These are phyloP conservation scores for Petrophora chlorosata DNA, from an alignment of 2,888 invertebrate genomes.

Conservation along the genomic window DNA sequence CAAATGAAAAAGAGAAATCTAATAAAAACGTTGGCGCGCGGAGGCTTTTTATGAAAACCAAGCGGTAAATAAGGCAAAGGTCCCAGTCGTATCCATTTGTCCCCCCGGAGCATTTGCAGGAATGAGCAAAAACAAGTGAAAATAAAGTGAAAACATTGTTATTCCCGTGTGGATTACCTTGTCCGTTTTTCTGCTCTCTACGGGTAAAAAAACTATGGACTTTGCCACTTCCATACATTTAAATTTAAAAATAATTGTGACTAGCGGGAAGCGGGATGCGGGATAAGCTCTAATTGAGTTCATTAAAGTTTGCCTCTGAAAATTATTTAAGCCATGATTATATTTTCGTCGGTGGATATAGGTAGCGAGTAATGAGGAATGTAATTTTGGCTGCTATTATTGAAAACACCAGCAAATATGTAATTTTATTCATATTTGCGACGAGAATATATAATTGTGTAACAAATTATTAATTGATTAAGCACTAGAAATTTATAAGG, in stretches of 20 bases:
- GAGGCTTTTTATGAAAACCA: slow-evolving; percentile 53
- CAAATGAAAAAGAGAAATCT: slow-evolving; percentile 35
- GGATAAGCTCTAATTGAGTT: slow-evolving; percentile 53
- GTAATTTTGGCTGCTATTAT: slow-evolving; percentile 25
- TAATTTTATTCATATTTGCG: too few species aligned
- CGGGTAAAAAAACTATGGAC: slow-evolving; percentile 57
- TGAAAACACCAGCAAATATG: not conserved
- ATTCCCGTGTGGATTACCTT: slow-evolving; percentile 74
- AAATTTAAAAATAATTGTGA: slow-evolving; percentile 57
- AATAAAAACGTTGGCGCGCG: slow-evolving; percentile 47
- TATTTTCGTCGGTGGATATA: slow-evolving; percentile 34
- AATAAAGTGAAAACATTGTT: slow-evolving; percentile 78
- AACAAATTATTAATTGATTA: too few species aligned
- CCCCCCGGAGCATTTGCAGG: slow-evolving; percentile 63
- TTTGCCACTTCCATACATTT: slow-evolving; percentile 51
- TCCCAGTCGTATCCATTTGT: slow-evolving; percentile 64
- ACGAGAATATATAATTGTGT: too few species aligned
- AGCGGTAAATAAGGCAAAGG: slow-evolving; percentile 64
- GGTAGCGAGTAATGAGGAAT: slow-evolving; percentile 18
- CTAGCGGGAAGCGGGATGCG: slow-evolving; percentile 42
- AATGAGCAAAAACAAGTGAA: slow-evolving; percentile 74
- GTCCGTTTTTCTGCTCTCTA: slow-evolving; percentile 60
- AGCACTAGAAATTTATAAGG: too few species aligned
- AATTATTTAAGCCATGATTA: slow-evolving; percentile 49
- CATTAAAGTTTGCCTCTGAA: slow-evolving; percentile 52